Evolutionary conservation across 2,888 invertebrate genomes (phyloP).

Genomic region (Drosophila recens): DNA sequence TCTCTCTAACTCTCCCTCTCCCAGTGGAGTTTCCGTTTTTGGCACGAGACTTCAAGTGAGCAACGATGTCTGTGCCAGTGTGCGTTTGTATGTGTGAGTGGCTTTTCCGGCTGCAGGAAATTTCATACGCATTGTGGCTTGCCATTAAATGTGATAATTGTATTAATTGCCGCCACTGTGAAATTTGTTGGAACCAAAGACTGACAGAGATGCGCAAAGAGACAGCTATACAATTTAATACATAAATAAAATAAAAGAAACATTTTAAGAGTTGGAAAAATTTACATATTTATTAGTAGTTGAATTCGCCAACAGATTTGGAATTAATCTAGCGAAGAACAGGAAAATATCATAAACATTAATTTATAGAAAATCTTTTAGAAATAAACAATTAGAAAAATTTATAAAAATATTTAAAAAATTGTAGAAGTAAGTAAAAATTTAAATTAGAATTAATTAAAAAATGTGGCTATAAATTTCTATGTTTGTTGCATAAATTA

Average conservation of each 20-base stretch:
- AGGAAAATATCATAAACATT: too few relatives aligned
- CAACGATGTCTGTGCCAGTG: conserved; percentile 14
- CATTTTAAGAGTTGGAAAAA: too few relatives aligned
- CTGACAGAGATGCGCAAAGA: conserved; percentile 2
- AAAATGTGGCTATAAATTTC: too few relatives aligned
- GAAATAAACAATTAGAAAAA: too few relatives aligned
- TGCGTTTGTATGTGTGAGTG: conserved; percentile 24
- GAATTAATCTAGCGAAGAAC: too few relatives aligned
- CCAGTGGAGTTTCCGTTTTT: conserved; percentile 56
- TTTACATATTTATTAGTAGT: too few relatives aligned
- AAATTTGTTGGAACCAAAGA: conserved; percentile 29
- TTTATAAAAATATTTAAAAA: too few relatives aligned
- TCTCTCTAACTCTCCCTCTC: conserved; percentile 24
- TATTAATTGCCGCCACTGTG: conserved; percentile 64
- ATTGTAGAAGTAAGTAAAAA: too few relatives aligned
- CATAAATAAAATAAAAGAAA: neutral
- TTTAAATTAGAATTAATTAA: too few relatives aligned
- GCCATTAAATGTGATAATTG: conserved; percentile 73
- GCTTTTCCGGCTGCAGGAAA: conserved; percentile 52
- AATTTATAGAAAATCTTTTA: too few relatives aligned
- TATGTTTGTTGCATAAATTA: too few relatives aligned
- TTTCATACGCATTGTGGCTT: conserved; percentile 70
- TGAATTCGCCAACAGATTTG: too few relatives aligned
- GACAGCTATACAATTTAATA: neutral
- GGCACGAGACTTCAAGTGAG: conserved; percentile 63